phyloP scores from a whole-genome alignment of 2,888 invertebrate genomes.

The Dichetophora obliterata region DNA sequence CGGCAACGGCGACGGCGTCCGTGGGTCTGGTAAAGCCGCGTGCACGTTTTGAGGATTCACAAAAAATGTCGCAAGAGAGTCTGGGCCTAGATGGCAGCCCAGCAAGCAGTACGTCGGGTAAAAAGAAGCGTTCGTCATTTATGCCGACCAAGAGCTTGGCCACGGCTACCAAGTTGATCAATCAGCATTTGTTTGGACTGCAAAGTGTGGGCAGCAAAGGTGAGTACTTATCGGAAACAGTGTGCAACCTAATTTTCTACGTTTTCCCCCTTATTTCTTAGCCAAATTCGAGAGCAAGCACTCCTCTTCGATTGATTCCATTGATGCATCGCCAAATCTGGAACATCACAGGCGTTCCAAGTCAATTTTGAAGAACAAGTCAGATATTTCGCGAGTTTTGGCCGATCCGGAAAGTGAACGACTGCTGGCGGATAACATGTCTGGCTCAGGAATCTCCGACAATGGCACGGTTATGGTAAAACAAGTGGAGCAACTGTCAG shows the following conservation, averaged over 20 bases:
- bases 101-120: conserved; percentile 58
- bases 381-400: conserved; percentile 73
- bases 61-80: conserved; percentile 73
- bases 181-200: conserved; percentile 80
- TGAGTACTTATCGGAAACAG: too few relatives aligned
- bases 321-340: conserved; percentile 77
- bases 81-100: conserved; percentile 63
- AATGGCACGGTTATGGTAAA: conserved; percentile 70
- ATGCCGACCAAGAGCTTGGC: conserved; percentile 77
- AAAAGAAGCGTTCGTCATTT: conserved; percentile 72
- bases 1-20: conserved; percentile 46
- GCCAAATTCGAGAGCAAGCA: conserved; percentile 74
- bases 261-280: conserved; percentile 49
- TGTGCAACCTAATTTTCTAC: too few relatives aligned
- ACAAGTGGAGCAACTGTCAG: neutral
- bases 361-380: conserved; percentile 82
- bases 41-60: conserved; percentile 70
- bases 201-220: conserved; percentile 71
- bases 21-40: conserved; percentile 53
- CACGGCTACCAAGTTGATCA: conserved; percentile 79
- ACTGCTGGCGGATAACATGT: conserved; percentile 77
- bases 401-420: conserved; percentile 83
- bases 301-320: conserved; percentile 78
- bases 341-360: conserved; percentile 79
- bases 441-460: conserved; percentile 73